Base-by-base conservation (phyloP, 2,888 invertebrate genomes). In the Stenoptilia bipunctidactyla region DNA sequence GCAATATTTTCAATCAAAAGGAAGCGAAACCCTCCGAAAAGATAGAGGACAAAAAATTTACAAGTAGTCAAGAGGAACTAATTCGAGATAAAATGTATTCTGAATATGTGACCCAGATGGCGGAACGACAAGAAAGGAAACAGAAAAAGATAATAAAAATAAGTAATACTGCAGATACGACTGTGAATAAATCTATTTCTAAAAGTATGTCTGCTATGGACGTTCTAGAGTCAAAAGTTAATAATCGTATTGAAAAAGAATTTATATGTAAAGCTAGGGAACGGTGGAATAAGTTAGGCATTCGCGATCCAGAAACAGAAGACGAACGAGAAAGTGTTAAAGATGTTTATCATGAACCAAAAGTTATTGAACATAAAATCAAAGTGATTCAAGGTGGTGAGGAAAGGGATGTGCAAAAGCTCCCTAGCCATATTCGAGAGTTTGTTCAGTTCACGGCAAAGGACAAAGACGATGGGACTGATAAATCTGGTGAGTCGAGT, bases 61-160 rank as follows among this genome's bases (percentile, higher is more conserved):
- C n/a, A n/a, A 87, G 89, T 6, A 89, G 89, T 37, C 91, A 93
- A 63, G 88, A 88, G 46, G 92, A 93, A 65, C 80, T 88, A 34
- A 88, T 92, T 52, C 87, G 93, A 5, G 90, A 91, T 49, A 89
- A 90, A 69, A 94, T 94, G 93, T 94, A 92, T 70, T 87, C 91
- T 52, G 94, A 94, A 66, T 94, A 93, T 74, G 87, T 93, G 60
- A 85, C 86, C 57, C 91, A 93, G 71, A 90, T 94, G 55, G 88
- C 90, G 3, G 91, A 92, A 61, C 86, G 93, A 9, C 89, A 92
- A 53, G 90, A 93, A 57, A 85, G 94, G 35, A 91, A 91, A 51
- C 88, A 91, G 45, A 89, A 92, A 40, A 93, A 92, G 73, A 87
- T 93, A 14, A 90, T 94, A 12, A 93, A 92, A 83, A 88, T 94